phyloP scores from a whole-genome alignment of 2,113 vertebrate species.

The Spermophilus dauricus region DNA sequence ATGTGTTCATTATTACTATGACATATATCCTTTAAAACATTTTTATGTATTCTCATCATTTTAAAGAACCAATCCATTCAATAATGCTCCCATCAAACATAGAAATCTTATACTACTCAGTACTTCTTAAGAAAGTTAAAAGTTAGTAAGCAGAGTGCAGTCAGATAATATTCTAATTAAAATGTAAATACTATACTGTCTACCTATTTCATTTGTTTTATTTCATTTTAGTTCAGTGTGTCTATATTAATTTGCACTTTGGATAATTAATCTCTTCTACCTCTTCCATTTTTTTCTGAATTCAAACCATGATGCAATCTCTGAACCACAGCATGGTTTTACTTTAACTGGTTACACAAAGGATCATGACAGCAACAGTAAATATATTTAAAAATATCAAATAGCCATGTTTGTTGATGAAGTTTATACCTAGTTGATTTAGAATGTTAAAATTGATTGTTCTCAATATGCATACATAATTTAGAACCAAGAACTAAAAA shows the following conservation, averaged over 20 bases:
- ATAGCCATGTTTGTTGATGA: not conserved
- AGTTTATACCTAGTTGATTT: not conserved
- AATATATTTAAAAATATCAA: not conserved
- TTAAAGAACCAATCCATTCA: not conserved
- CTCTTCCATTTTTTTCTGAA: not conserved
- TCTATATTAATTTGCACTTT: not conserved
- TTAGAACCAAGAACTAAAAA: not conserved
- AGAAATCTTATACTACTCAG: not conserved
- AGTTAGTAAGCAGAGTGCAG: not conserved
- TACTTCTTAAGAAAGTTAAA: not conserved
- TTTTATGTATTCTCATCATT: not conserved
- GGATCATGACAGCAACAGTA: fast-evolving
- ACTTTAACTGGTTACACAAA: not conserved
- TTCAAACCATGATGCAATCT: not conserved
- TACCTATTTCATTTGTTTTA: not conserved
- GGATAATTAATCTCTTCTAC: not conserved
- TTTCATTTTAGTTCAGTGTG: not conserved
- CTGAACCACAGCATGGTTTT: not conserved
- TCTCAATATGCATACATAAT: not conserved
- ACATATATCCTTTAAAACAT: not conserved
- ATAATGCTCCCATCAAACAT: not conserved
- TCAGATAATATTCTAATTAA: not conserved
- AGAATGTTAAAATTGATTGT: not conserved
- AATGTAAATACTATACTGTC: not conserved
- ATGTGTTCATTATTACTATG: not conserved